phyloP scores from a whole-genome alignment of 2,113 vertebrate genomes.

The Okapia johnstoni region DNA sequence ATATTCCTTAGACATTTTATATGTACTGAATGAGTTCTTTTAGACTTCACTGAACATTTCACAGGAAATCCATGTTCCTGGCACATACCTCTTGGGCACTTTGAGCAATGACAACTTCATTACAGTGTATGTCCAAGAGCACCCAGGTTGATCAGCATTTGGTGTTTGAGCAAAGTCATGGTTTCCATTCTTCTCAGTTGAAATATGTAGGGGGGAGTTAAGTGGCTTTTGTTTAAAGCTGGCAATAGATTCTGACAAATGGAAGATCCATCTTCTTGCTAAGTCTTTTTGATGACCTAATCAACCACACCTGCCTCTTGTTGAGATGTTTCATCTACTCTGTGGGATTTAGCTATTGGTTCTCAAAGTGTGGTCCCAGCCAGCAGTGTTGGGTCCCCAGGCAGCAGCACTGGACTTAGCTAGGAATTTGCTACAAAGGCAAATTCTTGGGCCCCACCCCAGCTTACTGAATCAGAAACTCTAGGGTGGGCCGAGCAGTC shows the following conservation, averaged over 20 bases:
- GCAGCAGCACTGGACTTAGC: not conserved
- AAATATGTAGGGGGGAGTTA: accelerated
- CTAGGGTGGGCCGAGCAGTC: too few relatives aligned
- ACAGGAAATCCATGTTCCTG: not conserved
- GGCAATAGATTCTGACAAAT: not conserved
- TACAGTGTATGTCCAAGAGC: not conserved
- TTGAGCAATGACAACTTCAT: not conserved
- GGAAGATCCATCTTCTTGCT: not conserved
- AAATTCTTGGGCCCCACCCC: not conserved
- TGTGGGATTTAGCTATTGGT: not conserved
- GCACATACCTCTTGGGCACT: accelerated
- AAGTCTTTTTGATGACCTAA: not conserved
- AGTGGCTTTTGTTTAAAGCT: not conserved
- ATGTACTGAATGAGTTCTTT: not conserved
- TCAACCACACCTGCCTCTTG: not conserved
- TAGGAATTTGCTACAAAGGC: not conserved
- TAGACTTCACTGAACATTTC: not conserved
- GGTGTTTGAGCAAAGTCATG: not conserved
- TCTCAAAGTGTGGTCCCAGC: not conserved
- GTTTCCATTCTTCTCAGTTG: not conserved
- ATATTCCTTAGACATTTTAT: not conserved
- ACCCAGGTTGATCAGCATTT: not conserved
- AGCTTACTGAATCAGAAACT: not conserved
- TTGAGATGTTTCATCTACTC: accelerated
- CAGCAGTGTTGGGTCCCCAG: not conserved